Evolutionary conservation across 1,140 invertebrate genomes (phyloP).

Genomic region (Drosophila guanche): DNA sequence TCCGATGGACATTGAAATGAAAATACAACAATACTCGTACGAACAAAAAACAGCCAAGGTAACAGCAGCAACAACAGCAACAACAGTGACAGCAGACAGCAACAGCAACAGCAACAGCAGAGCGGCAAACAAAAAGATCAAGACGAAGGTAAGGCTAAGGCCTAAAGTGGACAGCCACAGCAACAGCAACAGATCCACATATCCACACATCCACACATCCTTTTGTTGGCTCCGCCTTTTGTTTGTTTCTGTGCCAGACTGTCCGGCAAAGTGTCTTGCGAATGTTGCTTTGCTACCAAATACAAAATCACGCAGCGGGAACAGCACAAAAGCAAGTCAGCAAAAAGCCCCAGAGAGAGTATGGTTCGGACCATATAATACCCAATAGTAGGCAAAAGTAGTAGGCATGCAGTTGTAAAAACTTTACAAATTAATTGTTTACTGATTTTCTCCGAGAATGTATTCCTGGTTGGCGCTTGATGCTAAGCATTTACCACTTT

Average conservation of each 20-base stretch:
- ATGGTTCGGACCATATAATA: conserved; percentile 3
- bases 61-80: conserved; percentile 5
- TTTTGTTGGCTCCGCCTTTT: conserved; percentile 63
- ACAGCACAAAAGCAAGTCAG: conserved; percentile 39
- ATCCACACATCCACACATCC: conserved; percentile 54
- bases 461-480: no score
- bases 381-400: neutral
- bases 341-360: conserved; percentile 14
- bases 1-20: conserved; percentile 74
- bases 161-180: conserved; percentile 49
- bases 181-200: conserved; percentile 22
- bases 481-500: no score
- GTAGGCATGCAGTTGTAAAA: no score
- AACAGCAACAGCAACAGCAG: conserved; percentile 39
- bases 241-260: conserved; percentile 55
- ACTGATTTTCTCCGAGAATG: no score
- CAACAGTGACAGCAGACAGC: conserved; percentile 1
- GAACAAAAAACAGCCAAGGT: conserved; percentile 11
- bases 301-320: conserved; percentile 71
- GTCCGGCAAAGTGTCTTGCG: conserved; percentile 55
- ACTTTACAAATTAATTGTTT: no score
- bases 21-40: conserved; percentile 56
- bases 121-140: conserved; percentile 66
- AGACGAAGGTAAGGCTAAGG: conserved; percentile 34
- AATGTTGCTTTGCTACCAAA: conserved; percentile 71